A percentile compares a stretch with the other conserved stretches of the same genome.
phyloP scores from a whole-genome alignment of 1,140 invertebrate species.

The Zophobas morio region DNA sequence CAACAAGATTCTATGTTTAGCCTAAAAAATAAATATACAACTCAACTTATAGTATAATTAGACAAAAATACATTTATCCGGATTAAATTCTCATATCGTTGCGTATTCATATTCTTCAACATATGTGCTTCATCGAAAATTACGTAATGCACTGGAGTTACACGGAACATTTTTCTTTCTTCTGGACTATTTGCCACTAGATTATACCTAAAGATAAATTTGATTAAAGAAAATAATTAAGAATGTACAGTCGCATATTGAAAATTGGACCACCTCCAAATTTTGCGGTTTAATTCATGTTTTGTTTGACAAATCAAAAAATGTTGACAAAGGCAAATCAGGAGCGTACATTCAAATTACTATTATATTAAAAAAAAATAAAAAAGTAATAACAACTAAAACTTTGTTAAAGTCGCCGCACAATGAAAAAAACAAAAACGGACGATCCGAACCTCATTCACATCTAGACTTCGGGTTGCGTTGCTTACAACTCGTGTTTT shows the following conservation, averaged over 20 bases:
- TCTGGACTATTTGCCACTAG: conserved; percentile 87
- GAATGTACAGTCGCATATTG: neutral
- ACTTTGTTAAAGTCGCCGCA: no score
- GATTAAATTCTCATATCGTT: conserved; percentile 90
- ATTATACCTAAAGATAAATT: conserved; percentile 75
- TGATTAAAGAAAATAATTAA: conserved; percentile 3
- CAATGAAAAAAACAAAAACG: no score
- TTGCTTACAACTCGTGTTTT: no score
- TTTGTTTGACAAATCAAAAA: no score
- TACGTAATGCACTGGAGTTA: conserved; percentile 91
- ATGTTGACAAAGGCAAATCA: no score
- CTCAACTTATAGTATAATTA: no score
- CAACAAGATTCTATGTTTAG: conserved; percentile 84
- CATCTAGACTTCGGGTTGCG: no score
- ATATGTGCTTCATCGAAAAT: conserved; percentile 98
- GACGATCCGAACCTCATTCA: no score
- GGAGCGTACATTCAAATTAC: no score
- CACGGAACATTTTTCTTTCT: conserved; percentile 92
- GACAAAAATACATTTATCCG: conserved; percentile 80
- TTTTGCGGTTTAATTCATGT: no score
- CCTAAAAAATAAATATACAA: conserved; percentile 69
- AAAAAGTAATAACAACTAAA: no score
- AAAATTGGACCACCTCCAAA: neutral
- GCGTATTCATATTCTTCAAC: conserved; percentile 96
- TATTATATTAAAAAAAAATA: no score